Conservation (phyloP, 1,140 invertebrate species). For the Drosophila sp. region DNA sequence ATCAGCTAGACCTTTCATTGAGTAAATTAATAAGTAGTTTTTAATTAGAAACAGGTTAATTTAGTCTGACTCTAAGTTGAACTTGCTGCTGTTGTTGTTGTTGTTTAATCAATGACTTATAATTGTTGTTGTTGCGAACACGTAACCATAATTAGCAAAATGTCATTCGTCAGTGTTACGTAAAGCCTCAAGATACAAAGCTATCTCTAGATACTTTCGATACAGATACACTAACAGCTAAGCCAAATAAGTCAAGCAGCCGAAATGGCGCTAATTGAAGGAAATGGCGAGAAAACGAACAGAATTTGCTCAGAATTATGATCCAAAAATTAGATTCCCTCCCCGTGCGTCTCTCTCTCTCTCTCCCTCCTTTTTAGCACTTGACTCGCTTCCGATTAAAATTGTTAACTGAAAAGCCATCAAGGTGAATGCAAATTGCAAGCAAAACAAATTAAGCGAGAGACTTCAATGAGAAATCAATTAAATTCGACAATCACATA, state of each 20-base stretch:
- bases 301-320: slow-evolving; percentile 34
- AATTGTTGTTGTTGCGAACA: slow-evolving; percentile 57
- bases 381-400: slow-evolving; percentile 58
- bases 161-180: slow-evolving; percentile 35
- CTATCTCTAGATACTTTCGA: slow-evolving; percentile 3
- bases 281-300: slow-evolving; percentile 28
- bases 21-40: slow-evolving; percentile 47
- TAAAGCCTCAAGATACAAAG: slow-evolving; percentile 9
- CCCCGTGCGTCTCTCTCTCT: slow-evolving; percentile 21
- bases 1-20: slow-evolving; percentile 60
- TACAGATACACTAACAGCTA: slow-evolving; percentile 45
- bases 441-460: slow-evolving; percentile 15
- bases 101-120: slow-evolving; percentile 58
- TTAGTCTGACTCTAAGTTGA: slow-evolving; percentile 26
- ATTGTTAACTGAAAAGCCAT: slow-evolving; percentile 8
- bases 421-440: slow-evolving; percentile 16
- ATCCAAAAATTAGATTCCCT: slow-evolving; percentile 12
- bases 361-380: slow-evolving; percentile 52
- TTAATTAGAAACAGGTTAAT: slow-evolving; percentile 68
- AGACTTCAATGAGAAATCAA: slow-evolving; percentile 35
- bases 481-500: slow-evolving; percentile 22
- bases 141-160: slow-evolving; percentile 55
- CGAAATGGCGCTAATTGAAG: slow-evolving; percentile 65
- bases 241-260: slow-evolving; percentile 49
- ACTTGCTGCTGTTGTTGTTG: not conserved